Conservation (phyloP, 2,888 invertebrate species). For the Amphipyra tragopoginis region DNA sequence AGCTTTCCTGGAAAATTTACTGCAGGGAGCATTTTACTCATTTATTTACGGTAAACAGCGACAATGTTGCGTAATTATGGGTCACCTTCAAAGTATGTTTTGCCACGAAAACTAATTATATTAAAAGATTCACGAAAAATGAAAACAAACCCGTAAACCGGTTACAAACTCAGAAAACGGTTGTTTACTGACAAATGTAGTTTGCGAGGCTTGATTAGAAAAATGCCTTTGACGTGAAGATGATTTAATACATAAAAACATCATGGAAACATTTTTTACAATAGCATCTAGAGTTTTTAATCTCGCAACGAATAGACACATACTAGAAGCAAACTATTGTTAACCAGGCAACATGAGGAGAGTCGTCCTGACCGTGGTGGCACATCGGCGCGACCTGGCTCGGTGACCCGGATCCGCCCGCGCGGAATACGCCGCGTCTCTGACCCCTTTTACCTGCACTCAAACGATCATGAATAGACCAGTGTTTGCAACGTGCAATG, state of each 20-base stretch:
- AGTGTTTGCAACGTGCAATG: slow-evolving; percentile 17
- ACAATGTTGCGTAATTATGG: slow-evolving; percentile 23
- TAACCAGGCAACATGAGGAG: slow-evolving; percentile 49
- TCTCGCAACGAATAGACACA: neutral
- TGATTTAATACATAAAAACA: slow-evolving; percentile 1
- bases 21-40: slow-evolving; percentile 6
- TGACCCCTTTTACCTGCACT: slow-evolving; percentile 74
- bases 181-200: slow-evolving; percentile 5
- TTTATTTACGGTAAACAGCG: slow-evolving; percentile 6
- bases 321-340: slow-evolving; percentile 43
- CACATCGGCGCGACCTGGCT: slow-evolving; percentile 73
- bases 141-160: slow-evolving; percentile 28
- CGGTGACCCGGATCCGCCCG: slow-evolving; percentile 77
- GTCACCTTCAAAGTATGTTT: slow-evolving; percentile 32
- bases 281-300: neutral
- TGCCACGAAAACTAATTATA: slow-evolving; percentile 12
- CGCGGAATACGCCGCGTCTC: slow-evolving; percentile 58
- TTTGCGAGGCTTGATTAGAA: slow-evolving; percentile 3
- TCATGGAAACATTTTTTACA: neutral
- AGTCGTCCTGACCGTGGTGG: slow-evolving; percentile 68
- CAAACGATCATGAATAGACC: slow-evolving; percentile 36
- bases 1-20: slow-evolving; percentile 6
- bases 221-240: slow-evolving; percentile 3
- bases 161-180: slow-evolving; percentile 12
- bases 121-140: slow-evolving; percentile 11